Evolutionary conservation across 2,888 invertebrate genomes (phyloP).

Genomic region (Plutella xylostella): DNA sequence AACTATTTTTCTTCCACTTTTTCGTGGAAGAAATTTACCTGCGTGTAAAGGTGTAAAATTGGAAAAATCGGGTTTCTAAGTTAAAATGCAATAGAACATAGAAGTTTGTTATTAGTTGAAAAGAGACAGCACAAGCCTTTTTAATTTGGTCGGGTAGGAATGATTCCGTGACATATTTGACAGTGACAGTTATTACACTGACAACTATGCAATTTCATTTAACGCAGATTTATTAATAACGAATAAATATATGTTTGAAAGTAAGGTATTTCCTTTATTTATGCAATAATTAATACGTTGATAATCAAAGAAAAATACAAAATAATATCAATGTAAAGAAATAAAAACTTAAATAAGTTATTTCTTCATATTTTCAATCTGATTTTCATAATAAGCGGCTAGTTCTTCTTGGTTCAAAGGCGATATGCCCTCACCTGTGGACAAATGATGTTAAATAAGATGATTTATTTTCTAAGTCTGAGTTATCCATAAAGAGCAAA

Average conservation of each 20-base stretch:
- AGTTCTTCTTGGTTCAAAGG: slow-evolving; percentile 26
- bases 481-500: no score
- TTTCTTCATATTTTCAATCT: slow-evolving; percentile 33
- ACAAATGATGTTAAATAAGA: no score
- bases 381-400: slow-evolving; percentile 32
- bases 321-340: not conserved
- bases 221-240: not conserved
- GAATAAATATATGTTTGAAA: not conserved
- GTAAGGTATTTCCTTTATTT: no score
- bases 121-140: slow-evolving; percentile 17
- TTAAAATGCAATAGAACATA: slow-evolving; percentile 11
- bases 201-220: not conserved
- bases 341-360: not conserved
- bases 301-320: no score
- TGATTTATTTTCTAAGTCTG: no score
- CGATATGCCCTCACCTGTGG: no score
- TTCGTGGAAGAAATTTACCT: slow-evolving; percentile 35
- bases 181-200: no score
- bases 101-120: slow-evolving; percentile 1
- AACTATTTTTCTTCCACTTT: slow-evolving; percentile 38
- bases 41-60: slow-evolving; percentile 14
- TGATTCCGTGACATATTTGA: slow-evolving; percentile 20
- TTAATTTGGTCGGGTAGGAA: slow-evolving; percentile 18
- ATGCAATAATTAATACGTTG: no score
- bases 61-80: slow-evolving; percentile 3